phyloP scores from a whole-genome alignment of 2,797 vertebrate species.

The Squalus acanthias region DNA sequence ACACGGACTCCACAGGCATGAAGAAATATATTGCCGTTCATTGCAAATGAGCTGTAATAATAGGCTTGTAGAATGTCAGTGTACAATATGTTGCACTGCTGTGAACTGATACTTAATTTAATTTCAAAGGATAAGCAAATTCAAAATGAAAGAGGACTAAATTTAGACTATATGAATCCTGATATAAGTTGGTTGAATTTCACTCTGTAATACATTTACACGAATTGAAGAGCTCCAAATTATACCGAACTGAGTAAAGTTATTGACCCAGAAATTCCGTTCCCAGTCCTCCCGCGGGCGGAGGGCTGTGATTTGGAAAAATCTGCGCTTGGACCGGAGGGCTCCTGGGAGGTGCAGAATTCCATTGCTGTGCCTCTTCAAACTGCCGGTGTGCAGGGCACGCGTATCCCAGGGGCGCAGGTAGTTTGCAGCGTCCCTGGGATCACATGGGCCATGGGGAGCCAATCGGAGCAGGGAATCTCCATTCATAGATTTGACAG shows the following conservation, averaged over 20 bases:
- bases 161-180: background rate
- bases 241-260: background rate
- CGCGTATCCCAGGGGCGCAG: too few species aligned
- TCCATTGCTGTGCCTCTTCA: too few species aligned
- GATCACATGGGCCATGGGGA: too few species aligned
- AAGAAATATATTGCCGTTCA: background rate
- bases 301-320: too few species aligned
- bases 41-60: slow-evolving; percentile 10
- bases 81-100: background rate
- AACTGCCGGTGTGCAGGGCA: too few species aligned
- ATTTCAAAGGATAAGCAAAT: slow-evolving; percentile 5
- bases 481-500: too few species aligned
- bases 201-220: background rate
- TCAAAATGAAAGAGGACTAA: background rate
- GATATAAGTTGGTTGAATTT: background rate
- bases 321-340: too few species aligned
- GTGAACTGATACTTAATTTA: background rate
- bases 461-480: too few species aligned
- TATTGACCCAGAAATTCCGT: too few species aligned
- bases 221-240: background rate
- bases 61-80: background rate
- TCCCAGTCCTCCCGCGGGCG: too few species aligned
- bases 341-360: too few species aligned
- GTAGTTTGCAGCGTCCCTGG: too few species aligned
- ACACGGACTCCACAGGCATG: background rate